Percentiles rank a stretch among this genome's conserved stretches.
Evolutionary conservation across 2,888 invertebrate species (phyloP).

Genomic region (Electrophaes corylata): DNA sequence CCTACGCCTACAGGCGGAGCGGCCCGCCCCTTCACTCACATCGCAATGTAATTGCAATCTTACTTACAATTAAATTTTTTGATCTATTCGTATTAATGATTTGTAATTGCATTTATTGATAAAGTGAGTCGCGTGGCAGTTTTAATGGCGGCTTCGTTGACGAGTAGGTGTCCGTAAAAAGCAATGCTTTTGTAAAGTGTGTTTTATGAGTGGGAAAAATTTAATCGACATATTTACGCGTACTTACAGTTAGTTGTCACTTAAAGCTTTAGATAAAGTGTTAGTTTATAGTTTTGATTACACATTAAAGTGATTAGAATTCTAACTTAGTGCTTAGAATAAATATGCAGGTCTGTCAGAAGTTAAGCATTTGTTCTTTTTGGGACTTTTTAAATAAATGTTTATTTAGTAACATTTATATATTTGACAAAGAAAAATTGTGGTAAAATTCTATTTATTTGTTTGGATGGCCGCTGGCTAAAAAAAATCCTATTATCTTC

Average conservation of each 20-base stretch:
- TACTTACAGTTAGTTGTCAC: conserved; percentile 18
- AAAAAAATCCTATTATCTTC: too few species aligned
- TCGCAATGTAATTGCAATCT: conserved; percentile 49
- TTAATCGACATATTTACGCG: conserved; percentile 25
- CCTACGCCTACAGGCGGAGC: conserved; percentile 75
- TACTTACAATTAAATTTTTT: conserved; percentile 68
- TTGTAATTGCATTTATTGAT: conserved; percentile 76
- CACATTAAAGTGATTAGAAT: not conserved
- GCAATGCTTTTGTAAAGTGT: conserved; percentile 18
- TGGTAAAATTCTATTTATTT: too few species aligned
- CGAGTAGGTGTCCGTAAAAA: conserved; percentile 35
- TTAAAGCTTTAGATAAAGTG: conserved; percentile 6
- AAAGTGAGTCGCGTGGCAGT: conserved; percentile 42
- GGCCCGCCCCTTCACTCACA: conserved; percentile 49
- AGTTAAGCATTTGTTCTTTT: too few species aligned
- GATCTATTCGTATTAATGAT: conserved; percentile 74
- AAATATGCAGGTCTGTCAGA: too few species aligned
- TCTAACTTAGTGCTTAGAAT: not conserved
- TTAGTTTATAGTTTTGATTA: conserved; percentile 18
- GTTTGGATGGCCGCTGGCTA: too few species aligned
- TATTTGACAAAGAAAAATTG: too few species aligned
- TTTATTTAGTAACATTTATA: too few species aligned
- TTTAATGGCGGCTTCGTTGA: conserved; percentile 46
- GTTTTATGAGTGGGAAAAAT: conserved; percentile 19
- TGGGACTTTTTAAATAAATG: too few species aligned